Conservation (phyloP, 2,888 invertebrate genomes). For the Brachyptera putata region DNA sequence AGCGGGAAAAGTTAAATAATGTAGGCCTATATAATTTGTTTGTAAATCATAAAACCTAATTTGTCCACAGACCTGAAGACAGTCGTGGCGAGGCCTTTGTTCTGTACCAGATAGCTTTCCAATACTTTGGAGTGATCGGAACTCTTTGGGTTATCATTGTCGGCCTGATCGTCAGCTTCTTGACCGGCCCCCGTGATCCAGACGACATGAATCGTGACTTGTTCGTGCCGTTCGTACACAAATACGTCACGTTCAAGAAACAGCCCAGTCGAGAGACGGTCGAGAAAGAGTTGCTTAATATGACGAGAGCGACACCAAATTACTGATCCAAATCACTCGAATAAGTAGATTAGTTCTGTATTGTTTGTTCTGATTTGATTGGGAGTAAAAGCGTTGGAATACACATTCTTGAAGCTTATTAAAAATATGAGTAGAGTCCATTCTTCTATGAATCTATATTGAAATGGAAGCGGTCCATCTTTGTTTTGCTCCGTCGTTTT, state of each 20-base stretch:
- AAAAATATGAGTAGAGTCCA: too few relatives aligned
- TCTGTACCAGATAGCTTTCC: slow-evolving; percentile 62
- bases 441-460: too few relatives aligned
- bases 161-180: slow-evolving; percentile 58
- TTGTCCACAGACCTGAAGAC: background rate
- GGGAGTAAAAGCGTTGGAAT: too few relatives aligned
- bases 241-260: slow-evolving; percentile 13
- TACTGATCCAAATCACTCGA: background rate
- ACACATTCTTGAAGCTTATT: too few relatives aligned
- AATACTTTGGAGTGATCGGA: slow-evolving; percentile 64
- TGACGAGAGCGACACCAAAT: too few relatives aligned
- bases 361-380: too few relatives aligned
- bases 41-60: background rate
- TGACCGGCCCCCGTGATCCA: slow-evolving; percentile 53
- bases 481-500: too few relatives aligned
- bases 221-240: slow-evolving; percentile 9
- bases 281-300: slow-evolving; percentile 2
- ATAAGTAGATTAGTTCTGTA: too few relatives aligned
- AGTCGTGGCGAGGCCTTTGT: slow-evolving; percentile 14
- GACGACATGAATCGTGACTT: slow-evolving; percentile 35
- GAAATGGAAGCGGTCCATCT: too few relatives aligned
- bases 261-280: background rate
- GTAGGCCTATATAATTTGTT: too few relatives aligned
- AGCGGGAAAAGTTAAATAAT: too few relatives aligned
- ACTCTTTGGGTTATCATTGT: slow-evolving; percentile 55